Percentiles rank a stretch among this genome's conserved stretches.
These are phyloP conservation scores for Dromius quadrimaculatus DNA, from an alignment of 2,888 invertebrate species.

Conservation along the genomic window DNA sequence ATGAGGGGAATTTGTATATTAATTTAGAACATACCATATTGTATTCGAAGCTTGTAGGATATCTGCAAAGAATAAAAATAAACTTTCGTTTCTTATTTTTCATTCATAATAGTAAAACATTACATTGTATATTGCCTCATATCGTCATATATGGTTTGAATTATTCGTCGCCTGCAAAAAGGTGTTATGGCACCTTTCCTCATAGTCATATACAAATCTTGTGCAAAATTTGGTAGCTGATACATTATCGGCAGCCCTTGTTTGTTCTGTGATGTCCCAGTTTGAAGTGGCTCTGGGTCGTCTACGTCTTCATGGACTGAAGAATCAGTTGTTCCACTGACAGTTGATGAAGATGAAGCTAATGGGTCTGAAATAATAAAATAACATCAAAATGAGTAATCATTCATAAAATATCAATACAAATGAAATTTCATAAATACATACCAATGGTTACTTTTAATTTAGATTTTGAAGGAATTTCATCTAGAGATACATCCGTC, in stretches of 20 bases:
- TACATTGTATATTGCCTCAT: neutral
- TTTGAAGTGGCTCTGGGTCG: neutral
- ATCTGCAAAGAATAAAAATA: constrained; percentile 4
- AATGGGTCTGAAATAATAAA: neutral
- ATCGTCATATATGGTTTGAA: neutral
- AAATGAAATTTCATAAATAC: too few species aligned
- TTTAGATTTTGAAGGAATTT: neutral
- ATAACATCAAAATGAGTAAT: too few species aligned
- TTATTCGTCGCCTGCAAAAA: neutral
- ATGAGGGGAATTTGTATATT: too few species aligned
- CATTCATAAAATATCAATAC: too few species aligned
- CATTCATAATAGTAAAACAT: neutral
- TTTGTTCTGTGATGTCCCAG: neutral
- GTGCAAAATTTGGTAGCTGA: neutral
- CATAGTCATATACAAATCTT: neutral
- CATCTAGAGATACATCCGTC: neutral
- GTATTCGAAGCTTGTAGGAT: neutral
- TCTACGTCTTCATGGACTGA: neutral
- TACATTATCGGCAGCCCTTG: neutral
- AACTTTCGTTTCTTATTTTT: neutral
- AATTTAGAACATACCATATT: neutral
- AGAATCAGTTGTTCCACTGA: neutral
- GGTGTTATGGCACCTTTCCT: neutral
- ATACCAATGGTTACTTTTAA: neutral
- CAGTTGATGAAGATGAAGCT: neutral